These are phyloP conservation scores for Agrypnus murinus DNA, from an alignment of 2,888 invertebrate genomes.

Conservation along the genomic window DNA sequence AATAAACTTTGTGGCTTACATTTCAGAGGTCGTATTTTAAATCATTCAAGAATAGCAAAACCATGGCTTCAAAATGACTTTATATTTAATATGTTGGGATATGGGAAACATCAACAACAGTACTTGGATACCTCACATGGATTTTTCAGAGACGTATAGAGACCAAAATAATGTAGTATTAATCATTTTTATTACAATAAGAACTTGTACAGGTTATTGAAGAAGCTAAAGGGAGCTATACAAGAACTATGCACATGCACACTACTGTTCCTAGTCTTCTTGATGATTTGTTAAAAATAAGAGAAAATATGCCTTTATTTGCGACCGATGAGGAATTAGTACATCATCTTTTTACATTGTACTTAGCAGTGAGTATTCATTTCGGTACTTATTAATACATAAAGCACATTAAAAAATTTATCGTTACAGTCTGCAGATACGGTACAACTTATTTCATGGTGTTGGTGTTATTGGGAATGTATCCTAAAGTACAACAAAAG, in stretches of 20 bases:
- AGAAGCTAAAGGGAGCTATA: background rate
- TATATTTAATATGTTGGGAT: background rate
- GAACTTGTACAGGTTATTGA: background rate
- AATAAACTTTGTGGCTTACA: too few relatives aligned
- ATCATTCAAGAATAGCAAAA: background rate
- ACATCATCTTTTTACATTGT: background rate
- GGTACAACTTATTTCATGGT: background rate
- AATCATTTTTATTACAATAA: too few relatives aligned
- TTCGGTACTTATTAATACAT: too few relatives aligned
- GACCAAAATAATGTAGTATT: too few relatives aligned
- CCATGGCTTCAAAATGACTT: background rate
- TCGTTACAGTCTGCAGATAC: too few relatives aligned
- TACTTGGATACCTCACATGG: background rate
- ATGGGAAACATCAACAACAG: background rate
- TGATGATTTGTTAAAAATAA: background rate
- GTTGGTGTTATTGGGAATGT: slow-evolving; percentile 14
- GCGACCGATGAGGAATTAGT: background rate
- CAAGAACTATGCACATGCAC: background rate
- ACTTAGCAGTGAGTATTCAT: too few relatives aligned
- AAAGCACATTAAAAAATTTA: too few relatives aligned
- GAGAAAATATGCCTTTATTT: background rate
- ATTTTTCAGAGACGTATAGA: too few relatives aligned
- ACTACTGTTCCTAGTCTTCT: too few relatives aligned
- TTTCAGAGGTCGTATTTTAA: too few relatives aligned
- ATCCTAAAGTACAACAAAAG: slow-evolving; percentile 22